phyloP scores from a whole-genome alignment of 2,113 vertebrate genomes.

The Brachyhypopomus gauderio region DNA sequence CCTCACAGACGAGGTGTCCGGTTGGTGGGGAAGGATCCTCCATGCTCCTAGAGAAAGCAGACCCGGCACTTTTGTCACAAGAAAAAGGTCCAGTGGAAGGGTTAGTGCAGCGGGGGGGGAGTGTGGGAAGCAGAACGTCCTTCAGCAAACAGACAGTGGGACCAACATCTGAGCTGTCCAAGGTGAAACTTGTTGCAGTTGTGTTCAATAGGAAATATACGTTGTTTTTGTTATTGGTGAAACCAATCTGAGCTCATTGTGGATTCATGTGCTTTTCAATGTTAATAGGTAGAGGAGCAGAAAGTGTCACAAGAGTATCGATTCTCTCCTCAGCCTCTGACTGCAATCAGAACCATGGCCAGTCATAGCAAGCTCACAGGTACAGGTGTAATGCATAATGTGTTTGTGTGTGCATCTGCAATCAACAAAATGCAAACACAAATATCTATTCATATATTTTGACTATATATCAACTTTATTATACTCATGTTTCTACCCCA shows the following conservation, averaged over 20 bases:
- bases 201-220: neutral
- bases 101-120: slow-evolving; percentile 44
- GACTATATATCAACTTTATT: too few species aligned
- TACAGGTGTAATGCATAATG: slow-evolving; percentile 23
- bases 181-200: slow-evolving; percentile 53
- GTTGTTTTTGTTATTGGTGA: neutral
- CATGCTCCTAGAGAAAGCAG: slow-evolving; percentile 45
- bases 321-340: neutral
- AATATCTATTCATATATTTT: too few species aligned
- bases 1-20: slow-evolving; percentile 18
- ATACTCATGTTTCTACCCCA: slow-evolving; percentile 27
- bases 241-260: neutral
- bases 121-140: slow-evolving; percentile 55
- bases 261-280: neutral
- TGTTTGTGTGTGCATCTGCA: neutral
- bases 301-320: slow-evolving; percentile 29
- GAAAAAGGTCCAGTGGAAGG: slow-evolving; percentile 22
- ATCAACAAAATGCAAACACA: too few species aligned
- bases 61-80: slow-evolving; percentile 20
- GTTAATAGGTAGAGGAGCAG: slow-evolving; percentile 30
- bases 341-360: slow-evolving; percentile 29
- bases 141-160: slow-evolving; percentile 62
- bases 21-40: slow-evolving; percentile 10
- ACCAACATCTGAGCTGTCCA: slow-evolving; percentile 50
- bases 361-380: slow-evolving; percentile 31